Evolutionary conservation across 2,797 vertebrate genomes (phyloP).

Genomic region (Squalus acanthias): DNA sequence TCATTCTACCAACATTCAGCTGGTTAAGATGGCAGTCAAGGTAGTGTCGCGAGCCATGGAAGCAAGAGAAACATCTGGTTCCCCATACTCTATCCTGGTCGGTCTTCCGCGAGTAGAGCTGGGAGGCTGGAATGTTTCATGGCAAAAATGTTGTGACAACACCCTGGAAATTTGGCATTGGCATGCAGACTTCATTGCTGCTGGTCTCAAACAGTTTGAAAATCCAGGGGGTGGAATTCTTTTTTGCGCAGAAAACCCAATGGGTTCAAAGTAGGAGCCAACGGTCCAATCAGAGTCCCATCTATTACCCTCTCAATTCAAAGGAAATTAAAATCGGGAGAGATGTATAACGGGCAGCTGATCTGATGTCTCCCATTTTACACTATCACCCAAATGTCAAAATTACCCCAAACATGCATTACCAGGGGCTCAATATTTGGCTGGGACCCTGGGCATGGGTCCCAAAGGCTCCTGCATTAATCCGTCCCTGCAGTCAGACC

Average conservation of each 20-base stretch:
- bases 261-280: no score
- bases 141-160: no score
- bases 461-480: background rate
- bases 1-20: no score
- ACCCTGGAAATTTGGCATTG: background rate
- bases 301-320: background rate
- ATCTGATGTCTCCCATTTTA: background rate
- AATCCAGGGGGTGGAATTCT: background rate
- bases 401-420: background rate
- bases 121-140: background rate
- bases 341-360: background rate
- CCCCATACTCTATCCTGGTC: no score
- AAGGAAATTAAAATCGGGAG: background rate
- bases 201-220: background rate
- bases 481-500: background rate
- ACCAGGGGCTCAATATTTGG: background rate
- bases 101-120: background rate
- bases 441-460: background rate
- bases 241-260: background rate
- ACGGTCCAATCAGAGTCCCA: background rate
- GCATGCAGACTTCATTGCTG: background rate
- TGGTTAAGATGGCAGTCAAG: no score
- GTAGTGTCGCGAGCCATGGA: no score
- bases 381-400: background rate
- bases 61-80: no score